Evolutionary conservation across 2,888 invertebrate genomes (phyloP).

Genomic region (Folsomia manolachei): DNA sequence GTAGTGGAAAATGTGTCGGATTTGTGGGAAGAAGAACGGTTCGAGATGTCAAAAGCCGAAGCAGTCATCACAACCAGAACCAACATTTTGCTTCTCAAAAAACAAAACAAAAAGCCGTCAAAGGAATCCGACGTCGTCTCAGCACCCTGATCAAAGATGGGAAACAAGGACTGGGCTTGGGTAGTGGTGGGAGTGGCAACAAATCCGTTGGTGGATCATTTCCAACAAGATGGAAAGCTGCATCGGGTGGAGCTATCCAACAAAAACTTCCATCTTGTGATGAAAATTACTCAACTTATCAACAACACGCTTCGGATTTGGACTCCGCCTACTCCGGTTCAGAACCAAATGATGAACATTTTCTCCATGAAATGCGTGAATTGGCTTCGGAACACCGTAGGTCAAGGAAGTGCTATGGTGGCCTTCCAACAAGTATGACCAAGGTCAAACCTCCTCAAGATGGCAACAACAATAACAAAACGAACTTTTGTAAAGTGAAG

Average conservation of each 20-base stretch:
- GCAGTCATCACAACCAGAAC: slow-evolving; percentile 31
- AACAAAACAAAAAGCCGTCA: not conserved
- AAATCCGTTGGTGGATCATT: slow-evolving; percentile 24
- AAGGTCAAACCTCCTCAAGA: not conserved
- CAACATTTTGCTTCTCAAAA: not conserved
- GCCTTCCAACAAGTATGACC: not conserved
- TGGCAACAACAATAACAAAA: slow-evolving; percentile 12
- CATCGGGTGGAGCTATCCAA: not conserved
- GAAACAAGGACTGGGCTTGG: slow-evolving; percentile 17
- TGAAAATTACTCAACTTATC: slow-evolving; percentile 27
- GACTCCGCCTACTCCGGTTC: slow-evolving; percentile 46
- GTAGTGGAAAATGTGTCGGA: not conserved
- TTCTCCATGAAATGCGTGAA: not conserved
- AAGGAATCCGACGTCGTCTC: slow-evolving; percentile 34
- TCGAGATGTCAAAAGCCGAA: slow-evolving; percentile 45
- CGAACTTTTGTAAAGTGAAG: slow-evolving; percentile 20
- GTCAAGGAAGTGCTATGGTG: not conserved
- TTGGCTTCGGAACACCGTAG: not conserved
- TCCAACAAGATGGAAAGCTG: slow-evolving; percentile 20
- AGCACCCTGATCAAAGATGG: slow-evolving; percentile 45
- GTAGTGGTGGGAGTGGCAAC: slow-evolving; percentile 1
- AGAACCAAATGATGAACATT: slow-evolving; percentile 10
- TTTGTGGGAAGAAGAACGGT: slow-evolving; percentile 38
- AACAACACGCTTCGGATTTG: slow-evolving; percentile 33
- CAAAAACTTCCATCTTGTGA: slow-evolving; percentile 18